Evolutionary conservation across 2,113 vertebrate genomes (phyloP).

Genomic region (Aepyceros melampus): DNA sequence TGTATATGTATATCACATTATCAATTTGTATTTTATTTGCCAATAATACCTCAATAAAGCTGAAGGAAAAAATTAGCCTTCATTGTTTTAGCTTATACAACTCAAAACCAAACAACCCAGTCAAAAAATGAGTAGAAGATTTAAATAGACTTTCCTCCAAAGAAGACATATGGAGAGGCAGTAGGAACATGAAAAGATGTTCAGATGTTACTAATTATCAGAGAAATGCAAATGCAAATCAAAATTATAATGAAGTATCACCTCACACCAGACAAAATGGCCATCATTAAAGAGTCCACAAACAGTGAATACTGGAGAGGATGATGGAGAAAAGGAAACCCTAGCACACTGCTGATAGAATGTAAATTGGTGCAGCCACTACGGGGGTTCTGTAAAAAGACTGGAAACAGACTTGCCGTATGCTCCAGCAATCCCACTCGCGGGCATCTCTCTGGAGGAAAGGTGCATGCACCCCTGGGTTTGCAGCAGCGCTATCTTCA

Average conservation of each 20-base stretch:
- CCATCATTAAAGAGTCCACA: neutral
- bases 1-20: neutral
- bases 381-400: neutral
- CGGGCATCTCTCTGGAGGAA: neutral
- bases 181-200: neutral
- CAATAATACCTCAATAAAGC: neutral
- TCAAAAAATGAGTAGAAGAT: neutral
- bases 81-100: neutral
- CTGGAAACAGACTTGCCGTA: neutral
- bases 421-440: neutral
- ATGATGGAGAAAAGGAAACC: neutral
- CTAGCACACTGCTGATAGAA: neutral
- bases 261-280: neutral
- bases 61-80: neutral
- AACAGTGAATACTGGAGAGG: neutral
- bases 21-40: neutral
- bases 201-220: neutral
- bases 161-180: neutral
- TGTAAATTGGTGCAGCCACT: neutral
- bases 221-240: neutral
- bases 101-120: neutral
- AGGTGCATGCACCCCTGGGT: neutral
- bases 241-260: neutral
- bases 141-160: neutral
- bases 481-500: neutral